Evolutionary conservation across 2,113 vertebrate species (phyloP), one percentile per base, ranked within the genome.

Genomic region (Pseudopodoces humilis): DNA sequence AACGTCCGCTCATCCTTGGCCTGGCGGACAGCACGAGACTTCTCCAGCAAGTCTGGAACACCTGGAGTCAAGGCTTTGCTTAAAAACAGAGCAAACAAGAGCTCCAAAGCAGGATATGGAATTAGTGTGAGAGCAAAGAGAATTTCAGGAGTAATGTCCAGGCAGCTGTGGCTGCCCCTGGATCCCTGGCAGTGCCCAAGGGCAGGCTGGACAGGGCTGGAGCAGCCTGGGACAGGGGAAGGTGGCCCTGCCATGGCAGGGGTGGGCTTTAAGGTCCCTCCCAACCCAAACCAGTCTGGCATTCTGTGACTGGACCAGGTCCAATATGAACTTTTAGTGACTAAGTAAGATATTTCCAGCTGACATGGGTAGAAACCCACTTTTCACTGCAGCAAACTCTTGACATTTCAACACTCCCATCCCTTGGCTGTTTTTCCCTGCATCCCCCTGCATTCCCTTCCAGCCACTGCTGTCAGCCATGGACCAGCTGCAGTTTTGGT

Each of bases 1-100:
- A 99, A 99, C 9, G 99, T 99, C 30, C 99, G 96, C 75, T 99
- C 99, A 65, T 99, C 99, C 98, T 99, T 99, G 95, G 99, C 99
- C 97, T 99, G 99, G 37, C 99, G 99, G 62, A 99, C 98, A 41
- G 99, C 99, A 12, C 99, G 98, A 75, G 99, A 99, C 95, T 99
- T 99, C 96, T 99, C 99, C 95, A 99, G 94, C 95, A 99, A 88
- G 95, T 99, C 99, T 99, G 97, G 62, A 81, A 52, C 30, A 75
- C 11, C n/a, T 5, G 55, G 4, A 62, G 98, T 99, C 97, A 99
- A 99, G 98, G 2, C 56, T 11, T 2, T 5, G 30, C 17, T 46
- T 11, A 4, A 23, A 23, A 39, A 21, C 63, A 31, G 2, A 6
- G 68, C 78, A 84, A 69, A 15, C 47, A 39, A 4, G 58, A 56